phyloP scores from a whole-genome alignment of 2,797 vertebrate genomes.

The Enteromius unitaeniatus region DNA sequence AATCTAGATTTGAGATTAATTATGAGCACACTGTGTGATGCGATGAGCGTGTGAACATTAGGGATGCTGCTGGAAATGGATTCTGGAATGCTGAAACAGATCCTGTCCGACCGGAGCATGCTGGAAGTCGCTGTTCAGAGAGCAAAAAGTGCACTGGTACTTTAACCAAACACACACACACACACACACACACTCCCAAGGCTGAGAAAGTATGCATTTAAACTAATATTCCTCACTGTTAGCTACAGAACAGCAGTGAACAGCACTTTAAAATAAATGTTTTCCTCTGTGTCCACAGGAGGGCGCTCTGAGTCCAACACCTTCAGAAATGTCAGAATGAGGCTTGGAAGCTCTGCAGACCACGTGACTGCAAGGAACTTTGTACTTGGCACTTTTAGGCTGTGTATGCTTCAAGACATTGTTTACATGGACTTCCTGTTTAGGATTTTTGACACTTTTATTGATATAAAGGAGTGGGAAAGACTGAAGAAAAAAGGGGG shows the following conservation, averaged over 20 bases:
- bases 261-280: not conserved
- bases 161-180: slow-evolving; percentile 29
- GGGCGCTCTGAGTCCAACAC: slow-evolving; percentile 6
- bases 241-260: not conserved
- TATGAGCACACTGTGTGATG: not conserved
- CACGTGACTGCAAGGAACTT: not conserved
- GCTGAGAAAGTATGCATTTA: not conserved
- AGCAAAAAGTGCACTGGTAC: slow-evolving; percentile 75
- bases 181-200: slow-evolving; percentile 1
- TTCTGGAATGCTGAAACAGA: slow-evolving; percentile 66
- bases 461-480: not conserved
- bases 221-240: not conserved
- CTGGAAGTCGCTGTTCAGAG: slow-evolving; percentile 78
- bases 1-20: not conserved
- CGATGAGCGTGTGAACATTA: slow-evolving; percentile 51
- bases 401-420: not conserved
- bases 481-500: not conserved
- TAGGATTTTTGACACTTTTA: not conserved
- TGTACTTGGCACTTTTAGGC: not conserved
- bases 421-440: slow-evolving; percentile 2
- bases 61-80: slow-evolving; percentile 86
- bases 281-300: slow-evolving; percentile 43
- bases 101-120: slow-evolving; percentile 72
- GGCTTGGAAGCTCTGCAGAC: not conserved
- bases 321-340: not conserved